A percentile compares a stretch with the other conserved stretches of the same genome.
phyloP scores from a whole-genome alignment of 92 coral and sea anemone species.

The Bergia sp. region DNA sequence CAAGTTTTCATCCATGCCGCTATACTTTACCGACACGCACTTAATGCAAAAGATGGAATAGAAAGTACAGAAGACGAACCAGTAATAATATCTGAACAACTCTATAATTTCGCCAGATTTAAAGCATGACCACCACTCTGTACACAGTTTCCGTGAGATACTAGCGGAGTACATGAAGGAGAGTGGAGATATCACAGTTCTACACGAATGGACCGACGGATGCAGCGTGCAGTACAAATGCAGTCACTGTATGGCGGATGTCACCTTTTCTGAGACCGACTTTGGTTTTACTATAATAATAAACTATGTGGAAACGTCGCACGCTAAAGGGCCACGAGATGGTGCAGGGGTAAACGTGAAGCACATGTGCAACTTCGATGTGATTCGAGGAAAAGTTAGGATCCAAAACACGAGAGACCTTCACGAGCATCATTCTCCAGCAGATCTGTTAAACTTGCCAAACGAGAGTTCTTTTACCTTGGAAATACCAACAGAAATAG shows the following conservation, averaged over 20 bases:
- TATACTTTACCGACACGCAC: conserved; percentile 36
- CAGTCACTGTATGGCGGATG: conserved; percentile 23
- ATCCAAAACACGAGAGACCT: neutral
- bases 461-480: neutral
- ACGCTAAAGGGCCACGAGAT: conserved; percentile 15
- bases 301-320: neutral
- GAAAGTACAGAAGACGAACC: conserved; percentile 32
- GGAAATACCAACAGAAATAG: neutral
- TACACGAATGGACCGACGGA: neutral
- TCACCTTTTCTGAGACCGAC: neutral
- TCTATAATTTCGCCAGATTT: conserved; percentile 1
- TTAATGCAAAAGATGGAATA: conserved; percentile 2
- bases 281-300: no score
- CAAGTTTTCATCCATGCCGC: conserved; percentile 36
- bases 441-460: neutral
- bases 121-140: conserved; percentile 14
- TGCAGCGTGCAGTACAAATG: conserved; percentile 61
- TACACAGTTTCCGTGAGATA: conserved; percentile 4
- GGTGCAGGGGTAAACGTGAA: conserved; percentile 8
- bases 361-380: conserved; percentile 36
- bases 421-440: neutral
- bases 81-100: neutral
- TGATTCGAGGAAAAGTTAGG: conserved; percentile 20
- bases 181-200: neutral
- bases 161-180: neutral